Conservation (phyloP, 2,113 vertebrate genomes). For the Cardinalis cardinalis region DNA sequence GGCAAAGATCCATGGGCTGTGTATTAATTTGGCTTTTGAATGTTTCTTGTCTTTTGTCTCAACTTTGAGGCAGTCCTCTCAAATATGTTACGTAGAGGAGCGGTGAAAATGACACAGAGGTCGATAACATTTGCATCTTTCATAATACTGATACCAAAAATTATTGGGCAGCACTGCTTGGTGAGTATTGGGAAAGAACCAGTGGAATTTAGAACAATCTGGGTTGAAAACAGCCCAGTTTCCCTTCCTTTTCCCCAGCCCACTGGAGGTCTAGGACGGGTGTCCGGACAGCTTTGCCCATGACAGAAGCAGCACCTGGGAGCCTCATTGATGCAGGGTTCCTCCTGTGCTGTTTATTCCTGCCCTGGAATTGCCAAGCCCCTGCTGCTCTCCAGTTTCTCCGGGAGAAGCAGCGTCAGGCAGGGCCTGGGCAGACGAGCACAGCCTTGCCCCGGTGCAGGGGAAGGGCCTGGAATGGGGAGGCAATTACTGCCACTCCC, state of each 20-base stretch:
- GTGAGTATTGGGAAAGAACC: background rate
- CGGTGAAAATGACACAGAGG: background rate
- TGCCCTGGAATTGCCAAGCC: background rate
- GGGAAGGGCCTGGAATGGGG: background rate
- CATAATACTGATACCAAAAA: background rate
- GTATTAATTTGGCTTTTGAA: background rate
- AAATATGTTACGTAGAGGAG: background rate
- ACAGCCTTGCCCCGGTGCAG: background rate
- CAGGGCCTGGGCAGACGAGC: background rate
- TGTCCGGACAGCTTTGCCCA: background rate
- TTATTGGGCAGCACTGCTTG: background rate
- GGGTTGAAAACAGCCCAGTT: background rate
- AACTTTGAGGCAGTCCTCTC: background rate
- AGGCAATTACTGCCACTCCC: background rate
- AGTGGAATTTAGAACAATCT: background rate
- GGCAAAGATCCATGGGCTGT: background rate
- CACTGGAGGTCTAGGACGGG: background rate
- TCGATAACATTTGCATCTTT: background rate
- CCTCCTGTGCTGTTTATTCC: background rate
- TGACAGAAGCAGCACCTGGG: background rate
- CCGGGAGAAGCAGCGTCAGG: background rate
- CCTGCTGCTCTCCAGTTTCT: background rate
- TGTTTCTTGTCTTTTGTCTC: background rate
- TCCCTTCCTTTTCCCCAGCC: background rate
- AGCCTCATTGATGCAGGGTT: accelerated